phyloP scores from a whole-genome alignment of 1,140 invertebrate species.

The Drosophila baimaii region DNA sequence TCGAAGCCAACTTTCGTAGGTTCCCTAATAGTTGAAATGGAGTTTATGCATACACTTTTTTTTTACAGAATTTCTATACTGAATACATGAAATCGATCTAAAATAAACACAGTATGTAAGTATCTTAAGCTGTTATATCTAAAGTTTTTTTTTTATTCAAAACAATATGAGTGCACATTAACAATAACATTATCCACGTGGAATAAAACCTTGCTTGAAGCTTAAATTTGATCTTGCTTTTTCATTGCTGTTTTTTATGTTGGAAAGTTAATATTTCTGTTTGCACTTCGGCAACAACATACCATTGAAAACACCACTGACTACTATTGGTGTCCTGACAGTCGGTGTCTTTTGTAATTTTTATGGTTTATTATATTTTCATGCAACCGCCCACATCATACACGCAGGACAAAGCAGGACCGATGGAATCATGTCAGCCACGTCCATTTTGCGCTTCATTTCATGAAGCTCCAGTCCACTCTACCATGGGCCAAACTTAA shows the following conservation, averaged over 20 bases:
- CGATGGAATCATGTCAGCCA: background rate
- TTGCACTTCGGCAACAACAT: background rate
- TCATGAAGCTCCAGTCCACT: background rate
- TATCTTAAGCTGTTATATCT: too few relatives aligned
- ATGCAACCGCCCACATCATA: background rate
- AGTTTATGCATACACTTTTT: too few relatives aligned
- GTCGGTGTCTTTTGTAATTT: conserved; percentile 1
- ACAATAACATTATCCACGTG: too few relatives aligned
- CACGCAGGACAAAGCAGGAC: background rate
- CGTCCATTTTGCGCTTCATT: conserved; percentile 4
- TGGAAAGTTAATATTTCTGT: background rate
- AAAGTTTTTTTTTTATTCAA: too few relatives aligned
- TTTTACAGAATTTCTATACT: too few relatives aligned
- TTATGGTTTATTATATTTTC: conserved; percentile 10
- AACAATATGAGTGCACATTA: too few relatives aligned
- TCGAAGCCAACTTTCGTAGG: too few relatives aligned
- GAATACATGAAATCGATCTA: too few relatives aligned
- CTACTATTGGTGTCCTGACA: background rate
- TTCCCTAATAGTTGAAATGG: too few relatives aligned
- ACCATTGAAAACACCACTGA: background rate
- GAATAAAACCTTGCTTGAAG: too few relatives aligned
- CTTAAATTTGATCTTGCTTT: too few relatives aligned
- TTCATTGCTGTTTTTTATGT: background rate
- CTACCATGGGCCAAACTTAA: background rate
- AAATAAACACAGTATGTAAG: too few relatives aligned